A percentile compares a stretch with the other conserved stretches of the same genome.
Evolutionary conservation across 2,797 vertebrate genomes (phyloP).

Genomic region (Platalea minor): DNA sequence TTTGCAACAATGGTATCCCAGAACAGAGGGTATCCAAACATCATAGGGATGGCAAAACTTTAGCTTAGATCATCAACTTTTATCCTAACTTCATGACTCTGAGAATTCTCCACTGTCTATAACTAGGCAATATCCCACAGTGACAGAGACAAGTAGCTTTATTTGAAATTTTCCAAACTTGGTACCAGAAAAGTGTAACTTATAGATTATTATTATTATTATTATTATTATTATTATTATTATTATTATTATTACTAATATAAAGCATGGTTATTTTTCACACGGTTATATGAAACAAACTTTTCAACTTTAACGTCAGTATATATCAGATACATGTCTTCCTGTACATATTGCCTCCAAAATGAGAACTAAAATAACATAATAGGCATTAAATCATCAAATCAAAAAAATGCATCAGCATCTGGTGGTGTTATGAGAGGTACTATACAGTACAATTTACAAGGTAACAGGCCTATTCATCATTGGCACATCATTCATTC

Average conservation of each 20-base stretch:
- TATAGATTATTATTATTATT: background rate
- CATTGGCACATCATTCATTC: slow-evolving; percentile 21
- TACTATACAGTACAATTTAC: slow-evolving; percentile 29
- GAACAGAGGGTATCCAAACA: background rate
- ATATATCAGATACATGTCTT: background rate
- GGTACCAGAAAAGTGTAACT: background rate
- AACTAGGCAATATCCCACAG: background rate
- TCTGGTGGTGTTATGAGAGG: slow-evolving; percentile 9
- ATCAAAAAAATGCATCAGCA: slow-evolving; percentile 11
- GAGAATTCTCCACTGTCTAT: background rate
- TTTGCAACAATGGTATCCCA: background rate
- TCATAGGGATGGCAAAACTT: background rate
- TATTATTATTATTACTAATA: background rate
- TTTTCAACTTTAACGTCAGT: background rate
- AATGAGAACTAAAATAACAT: slow-evolving; percentile 11
- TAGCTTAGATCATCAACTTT: background rate
- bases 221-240: background rate
- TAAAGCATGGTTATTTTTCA: background rate
- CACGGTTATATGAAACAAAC: background rate
- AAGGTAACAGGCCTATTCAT: slow-evolving; percentile 58
- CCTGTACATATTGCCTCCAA: background rate
- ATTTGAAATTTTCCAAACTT: background rate
- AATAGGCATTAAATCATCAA: slow-evolving; percentile 9
- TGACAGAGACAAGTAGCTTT: background rate
- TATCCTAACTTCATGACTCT: background rate